Evolutionary conservation across 2,888 invertebrate species (phyloP), one percentile per base, ranked within the genome.

Genomic region (Ellobium chinense): DNA sequence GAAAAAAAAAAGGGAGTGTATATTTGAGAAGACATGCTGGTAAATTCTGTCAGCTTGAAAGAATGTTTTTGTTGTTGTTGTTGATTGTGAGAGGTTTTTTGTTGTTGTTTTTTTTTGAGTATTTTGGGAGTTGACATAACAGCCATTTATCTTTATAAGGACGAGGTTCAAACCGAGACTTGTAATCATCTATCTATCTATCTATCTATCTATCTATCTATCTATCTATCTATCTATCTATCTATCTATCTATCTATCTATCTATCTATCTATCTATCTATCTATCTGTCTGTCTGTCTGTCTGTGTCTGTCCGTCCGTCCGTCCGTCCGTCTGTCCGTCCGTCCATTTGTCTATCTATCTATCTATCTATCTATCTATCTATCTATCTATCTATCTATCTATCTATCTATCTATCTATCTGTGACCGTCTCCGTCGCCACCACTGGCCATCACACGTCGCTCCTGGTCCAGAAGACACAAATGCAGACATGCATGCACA

Each of bases 261-360:
- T 58, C 58, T 58, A 58, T 58, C 24, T n/a, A 58, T 58, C 58
- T 58, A n/a, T 58, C 58, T 58, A 24, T 58, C 58, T 58, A 58
- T 58, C 58, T 58, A 58, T n/a, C 58, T 58, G n/a, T 58, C 58
- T 58, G n/a, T 58, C 24, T 58, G n/a, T 58, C 58, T n/a, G 5
- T 58, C 58, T 58, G n/a, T 46, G 18, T 46, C n/a, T 46, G 46
- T 46, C 46, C 18, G 46, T 12, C 18, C 18, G 46, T 58, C 39
- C 24, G 18, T 46, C 46, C 18, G 18, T 46, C 46, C 18, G 18
- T 46, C 46, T 46, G 18, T 46, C 46, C 18, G 18, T 46, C 46
- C 18, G 18, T 46, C 46, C 18, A 46, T 46, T 37, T 21, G 18
- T 58, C 24, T 58, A 58, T 21, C 12, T 58, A n/a, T 58, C 58